Conservation (phyloP, 2,113 vertebrate species). For the Sinocyclocheilus grahami region DNA sequence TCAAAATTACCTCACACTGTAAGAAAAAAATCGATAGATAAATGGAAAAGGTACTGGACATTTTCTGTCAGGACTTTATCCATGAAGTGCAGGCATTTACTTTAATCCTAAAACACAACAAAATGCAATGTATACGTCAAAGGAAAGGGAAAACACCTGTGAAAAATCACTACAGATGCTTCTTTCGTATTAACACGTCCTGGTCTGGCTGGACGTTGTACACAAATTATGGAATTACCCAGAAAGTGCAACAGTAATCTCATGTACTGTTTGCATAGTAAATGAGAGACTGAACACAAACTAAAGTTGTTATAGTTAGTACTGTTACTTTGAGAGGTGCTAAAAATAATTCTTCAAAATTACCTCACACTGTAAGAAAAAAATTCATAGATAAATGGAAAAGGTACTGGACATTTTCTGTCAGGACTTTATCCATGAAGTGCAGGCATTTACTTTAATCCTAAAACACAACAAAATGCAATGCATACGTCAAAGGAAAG, state of each 20-base stretch:
- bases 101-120: neutral
- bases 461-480: neutral
- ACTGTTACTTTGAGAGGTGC: neutral
- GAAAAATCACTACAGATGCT: neutral
- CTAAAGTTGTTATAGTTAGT: neutral
- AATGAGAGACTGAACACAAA: neutral
- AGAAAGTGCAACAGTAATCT: neutral
- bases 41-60: neutral
- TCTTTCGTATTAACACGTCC: constrained; percentile 56
- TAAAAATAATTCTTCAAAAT: neutral
- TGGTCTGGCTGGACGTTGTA: too few species aligned
- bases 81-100: neutral
- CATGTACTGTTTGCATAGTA: neutral
- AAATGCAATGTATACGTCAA: neutral
- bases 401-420: neutral
- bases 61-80: neutral
- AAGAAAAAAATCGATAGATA: neutral
- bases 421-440: neutral
- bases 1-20: neutral
- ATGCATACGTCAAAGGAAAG: neutral
- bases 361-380: neutral
- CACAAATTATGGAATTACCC: neutral
- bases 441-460: neutral
- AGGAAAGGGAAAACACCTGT: neutral
- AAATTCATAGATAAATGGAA: neutral